A percentile compares a stretch with the other conserved stretches of the same genome.
Conservation (phyloP, 1,140 invertebrate genomes). For the Scylla paramamosain region DNA sequence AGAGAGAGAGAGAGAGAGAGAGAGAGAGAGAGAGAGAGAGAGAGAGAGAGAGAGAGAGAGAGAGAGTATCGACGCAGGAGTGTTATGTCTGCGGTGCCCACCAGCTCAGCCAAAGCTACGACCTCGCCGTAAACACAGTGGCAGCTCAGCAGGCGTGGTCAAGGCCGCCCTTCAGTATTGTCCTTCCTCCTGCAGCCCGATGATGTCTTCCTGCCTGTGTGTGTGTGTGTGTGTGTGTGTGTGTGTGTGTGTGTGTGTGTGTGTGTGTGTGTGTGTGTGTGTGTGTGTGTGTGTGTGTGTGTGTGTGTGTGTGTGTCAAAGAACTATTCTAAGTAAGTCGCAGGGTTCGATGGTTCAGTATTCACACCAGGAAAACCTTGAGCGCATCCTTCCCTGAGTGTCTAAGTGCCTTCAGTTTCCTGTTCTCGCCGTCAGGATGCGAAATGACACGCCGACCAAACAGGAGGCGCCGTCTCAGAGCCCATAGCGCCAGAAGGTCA, state of each 20-base stretch:
- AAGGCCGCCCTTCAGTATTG: constrained; percentile 28
- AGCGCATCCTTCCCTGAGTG: neutral
- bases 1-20: constrained; percentile 6
- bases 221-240: neutral
- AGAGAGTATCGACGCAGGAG: neutral
- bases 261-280: neutral
- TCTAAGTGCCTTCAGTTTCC: neutral
- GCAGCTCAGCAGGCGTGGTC: neutral
- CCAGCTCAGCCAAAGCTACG: constrained; percentile 41
- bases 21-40: constrained; percentile 24
- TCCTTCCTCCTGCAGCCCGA: neutral
- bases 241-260: constrained; percentile 32
- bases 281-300: constrained; percentile 27
- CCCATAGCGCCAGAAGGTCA: neutral
- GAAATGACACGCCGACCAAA: neutral
- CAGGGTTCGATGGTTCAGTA: neutral
- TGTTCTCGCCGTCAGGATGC: neutral
- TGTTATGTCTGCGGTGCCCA: constrained; percentile 48
- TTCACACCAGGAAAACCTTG: neutral
- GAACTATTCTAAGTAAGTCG: neutral
- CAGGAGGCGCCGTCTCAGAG: neutral
- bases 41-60: neutral
- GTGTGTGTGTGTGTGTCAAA: neutral
- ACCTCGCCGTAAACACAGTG: constrained; percentile 13
- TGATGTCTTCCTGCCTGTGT: neutral